phyloP scores from a whole-genome alignment of 2,113 vertebrate species.

The Xenopus borealis region DNA sequence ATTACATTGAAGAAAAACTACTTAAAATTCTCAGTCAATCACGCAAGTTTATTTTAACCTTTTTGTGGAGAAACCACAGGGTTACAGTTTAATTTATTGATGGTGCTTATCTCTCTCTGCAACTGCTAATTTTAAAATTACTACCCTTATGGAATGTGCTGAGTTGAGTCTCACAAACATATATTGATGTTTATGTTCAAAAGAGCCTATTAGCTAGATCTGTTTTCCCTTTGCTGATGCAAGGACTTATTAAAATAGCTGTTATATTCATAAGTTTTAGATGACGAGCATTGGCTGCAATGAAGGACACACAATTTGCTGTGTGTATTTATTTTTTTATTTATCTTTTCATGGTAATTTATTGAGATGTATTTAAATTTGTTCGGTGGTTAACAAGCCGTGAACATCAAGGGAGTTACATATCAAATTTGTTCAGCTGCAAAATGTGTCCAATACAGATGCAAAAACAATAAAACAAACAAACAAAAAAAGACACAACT shows the following conservation, averaged over 20 bases:
- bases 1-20: slow-evolving; percentile 76
- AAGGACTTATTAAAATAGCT: slow-evolving; percentile 48
- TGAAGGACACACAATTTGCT: slow-evolving; percentile 36
- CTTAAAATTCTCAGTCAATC: slow-evolving; percentile 81
- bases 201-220: slow-evolving; percentile 57
- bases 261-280: slow-evolving; percentile 37
- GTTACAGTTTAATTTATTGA: slow-evolving; percentile 66
- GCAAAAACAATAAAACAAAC: slow-evolving; percentile 9
- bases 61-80: slow-evolving; percentile 65
- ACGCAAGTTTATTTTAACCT: slow-evolving; percentile 78
- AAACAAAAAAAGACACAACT: background rate
- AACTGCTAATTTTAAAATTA: slow-evolving; percentile 69
- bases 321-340: slow-evolving; percentile 34
- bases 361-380: slow-evolving; percentile 42
- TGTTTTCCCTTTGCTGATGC: slow-evolving; percentile 58
- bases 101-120: slow-evolving; percentile 60
- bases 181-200: slow-evolving; percentile 62
- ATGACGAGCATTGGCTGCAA: slow-evolving; percentile 16
- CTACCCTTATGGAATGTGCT: slow-evolving; percentile 57
- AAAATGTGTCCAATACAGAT: slow-evolving; percentile 23
- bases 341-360: slow-evolving; percentile 41
- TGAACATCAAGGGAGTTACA: slow-evolving; percentile 32
- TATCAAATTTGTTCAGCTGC: slow-evolving; percentile 5
- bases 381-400: slow-evolving; percentile 32
- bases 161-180: slow-evolving; percentile 62